Evolutionary conservation across 2,888 invertebrate genomes (phyloP).

Genomic region (Eugnorisma glareosa): DNA sequence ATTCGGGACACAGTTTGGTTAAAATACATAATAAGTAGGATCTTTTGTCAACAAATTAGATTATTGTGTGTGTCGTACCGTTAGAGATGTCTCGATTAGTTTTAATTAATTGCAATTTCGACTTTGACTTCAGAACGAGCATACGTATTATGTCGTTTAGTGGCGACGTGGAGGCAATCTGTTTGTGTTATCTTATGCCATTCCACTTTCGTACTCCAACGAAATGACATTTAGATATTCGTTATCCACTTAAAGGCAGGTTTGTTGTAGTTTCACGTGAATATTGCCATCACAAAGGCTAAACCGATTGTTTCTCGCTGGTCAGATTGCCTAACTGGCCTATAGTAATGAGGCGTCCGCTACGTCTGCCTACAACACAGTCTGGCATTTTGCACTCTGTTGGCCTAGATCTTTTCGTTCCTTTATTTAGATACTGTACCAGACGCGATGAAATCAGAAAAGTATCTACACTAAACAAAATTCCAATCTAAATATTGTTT

Average conservation of each 20-base stretch:
- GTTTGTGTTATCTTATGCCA: slow-evolving; percentile 44
- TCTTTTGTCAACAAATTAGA: neutral
- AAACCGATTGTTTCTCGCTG: slow-evolving; percentile 1
- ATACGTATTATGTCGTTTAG: slow-evolving; percentile 8
- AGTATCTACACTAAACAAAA: neutral
- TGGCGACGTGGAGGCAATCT: slow-evolving; percentile 20
- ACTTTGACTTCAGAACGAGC: slow-evolving; percentile 17
- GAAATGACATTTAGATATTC: slow-evolving; percentile 34
- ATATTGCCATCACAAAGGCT: slow-evolving; percentile 4
- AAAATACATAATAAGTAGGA: neutral
- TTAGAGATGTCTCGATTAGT: slow-evolving; percentile 8
- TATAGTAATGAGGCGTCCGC: neutral
- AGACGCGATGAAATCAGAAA: neutral
- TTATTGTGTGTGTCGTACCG: neutral
- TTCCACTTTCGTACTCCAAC: slow-evolving; percentile 17
- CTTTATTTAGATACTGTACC: neutral
- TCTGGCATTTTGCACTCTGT: neutral
- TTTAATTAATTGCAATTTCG: slow-evolving; percentile 35
- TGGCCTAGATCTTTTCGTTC: neutral
- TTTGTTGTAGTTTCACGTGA: neutral
- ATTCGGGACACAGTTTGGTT: neutral
- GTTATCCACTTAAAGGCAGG: slow-evolving; percentile 24
- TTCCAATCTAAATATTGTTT: neutral
- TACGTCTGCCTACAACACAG: neutral
- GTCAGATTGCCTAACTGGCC: neutral